Evolutionary conservation across 2,113 vertebrate genomes (phyloP), one percentile per base, ranked within the genome.

Genomic region (Forbesichthys agassizii): DNA sequence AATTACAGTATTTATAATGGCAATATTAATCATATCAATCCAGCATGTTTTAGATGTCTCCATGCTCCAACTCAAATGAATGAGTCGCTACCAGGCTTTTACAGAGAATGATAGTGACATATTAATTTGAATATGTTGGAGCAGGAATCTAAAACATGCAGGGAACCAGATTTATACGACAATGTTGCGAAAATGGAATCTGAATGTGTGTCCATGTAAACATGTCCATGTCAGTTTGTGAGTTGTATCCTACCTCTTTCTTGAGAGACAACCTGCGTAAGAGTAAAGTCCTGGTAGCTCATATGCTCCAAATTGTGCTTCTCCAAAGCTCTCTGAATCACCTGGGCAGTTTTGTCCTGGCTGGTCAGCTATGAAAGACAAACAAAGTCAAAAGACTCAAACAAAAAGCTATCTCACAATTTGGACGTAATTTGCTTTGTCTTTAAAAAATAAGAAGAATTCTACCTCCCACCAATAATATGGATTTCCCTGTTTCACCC

Each of bases 321-420:
- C 72, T 93, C 91, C 71, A 96, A 48, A 4, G 93, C 92, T 58
- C 93, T 84, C 62, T 91, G 90, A 2, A 96, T 90, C 75, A 95
- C 95, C 0, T 91, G 83, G 3, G 91, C 85, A 0, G 93, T 93
- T 88, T 95, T 96, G 83, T 96, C 94, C 83, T 95, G 94, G 63
- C 94, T 95, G 14, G 94, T 95, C 62, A 96, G 81, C 95, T 96
- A 64, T 14, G 48, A 57, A 66, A 58, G 11, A 69, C 12, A 79
- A 60, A 80, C 12, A 48, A 27, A 46, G 18, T 3, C 5, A 61
- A 1, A 48, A 48, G 10, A 47, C 9, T 1, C 20, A 11, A 61
- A 57, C 12, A 60, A 3, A 59, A 12, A 61, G 36, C 3, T 42
- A 42, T 1, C 27, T 27, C 36, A 42, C 36, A 42, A 42, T 8